phyloP scores from a whole-genome alignment of 2,888 invertebrate genomes.

The Julus scandinavius region DNA sequence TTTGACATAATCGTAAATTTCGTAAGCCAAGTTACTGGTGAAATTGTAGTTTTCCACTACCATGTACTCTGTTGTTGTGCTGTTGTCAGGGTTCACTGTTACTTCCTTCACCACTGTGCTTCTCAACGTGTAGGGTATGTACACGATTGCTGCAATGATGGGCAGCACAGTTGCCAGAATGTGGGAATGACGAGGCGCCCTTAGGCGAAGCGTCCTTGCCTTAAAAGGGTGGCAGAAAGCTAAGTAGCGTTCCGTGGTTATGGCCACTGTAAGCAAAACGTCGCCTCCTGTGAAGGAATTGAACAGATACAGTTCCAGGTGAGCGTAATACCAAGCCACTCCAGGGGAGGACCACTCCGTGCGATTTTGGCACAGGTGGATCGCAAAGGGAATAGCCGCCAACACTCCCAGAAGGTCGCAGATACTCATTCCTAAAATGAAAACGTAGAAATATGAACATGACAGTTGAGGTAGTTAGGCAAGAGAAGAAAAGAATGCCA shows the following conservation, averaged over 20 bases:
- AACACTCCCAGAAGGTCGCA: slow-evolving; percentile 51
- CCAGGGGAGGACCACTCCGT: slow-evolving; percentile 17
- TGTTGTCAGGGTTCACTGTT: neutral
- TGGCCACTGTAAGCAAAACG: slow-evolving; percentile 53
- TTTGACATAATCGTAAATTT: slow-evolving; percentile 50
- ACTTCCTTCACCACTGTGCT: neutral
- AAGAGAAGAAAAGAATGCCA: neutral
- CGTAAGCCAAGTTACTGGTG: slow-evolving; percentile 43
- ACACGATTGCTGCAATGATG: slow-evolving; percentile 32
- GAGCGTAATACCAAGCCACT: slow-evolving; percentile 53
- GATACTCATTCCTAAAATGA: slow-evolving; percentile 49
- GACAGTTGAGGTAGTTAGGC: neutral
- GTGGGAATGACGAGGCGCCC: slow-evolving; percentile 12
- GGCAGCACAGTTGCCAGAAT: slow-evolving; percentile 4
- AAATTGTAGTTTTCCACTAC: slow-evolving; percentile 37
- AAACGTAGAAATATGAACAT: neutral
- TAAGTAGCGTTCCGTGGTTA: slow-evolving; percentile 54
- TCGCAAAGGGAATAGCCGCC: slow-evolving; percentile 44
- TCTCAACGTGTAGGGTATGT: slow-evolving; percentile 44
- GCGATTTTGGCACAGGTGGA: slow-evolving; percentile 35
- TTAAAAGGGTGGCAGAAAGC: slow-evolving; percentile 54
- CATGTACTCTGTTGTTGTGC: neutral
- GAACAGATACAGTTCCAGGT: slow-evolving; percentile 52
- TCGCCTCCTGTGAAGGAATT: slow-evolving; percentile 50
- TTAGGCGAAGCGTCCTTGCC: slow-evolving; percentile 39